Evolutionary conservation across 1,140 invertebrate genomes (phyloP).

Genomic region (Aphelinus certus): DNA sequence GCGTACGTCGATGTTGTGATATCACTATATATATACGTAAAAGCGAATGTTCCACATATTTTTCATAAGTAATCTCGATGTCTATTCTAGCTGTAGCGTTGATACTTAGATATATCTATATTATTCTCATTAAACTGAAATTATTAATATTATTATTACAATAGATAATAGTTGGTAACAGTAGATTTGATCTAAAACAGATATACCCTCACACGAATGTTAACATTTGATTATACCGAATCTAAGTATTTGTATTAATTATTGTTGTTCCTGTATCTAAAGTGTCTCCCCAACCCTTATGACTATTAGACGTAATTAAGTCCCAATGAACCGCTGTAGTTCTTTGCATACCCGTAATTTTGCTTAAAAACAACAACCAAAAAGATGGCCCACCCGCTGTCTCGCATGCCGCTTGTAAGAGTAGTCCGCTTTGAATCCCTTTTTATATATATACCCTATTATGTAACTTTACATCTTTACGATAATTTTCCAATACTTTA

Average conservation of each 20-base stretch:
- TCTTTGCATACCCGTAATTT: constrained; percentile 12
- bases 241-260: constrained; percentile 24
- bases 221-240: constrained; percentile 20
- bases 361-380: constrained; percentile 13
- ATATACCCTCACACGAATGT: not conserved
- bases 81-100: constrained; percentile 17
- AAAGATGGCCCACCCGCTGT: not conserved
- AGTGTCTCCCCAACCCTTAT: constrained; percentile 8
- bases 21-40: not conserved
- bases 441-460: not conserved
- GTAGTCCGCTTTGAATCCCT: constrained; percentile 29
- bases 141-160: not conserved
- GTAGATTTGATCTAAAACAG: constrained; percentile 12
- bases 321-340: constrained; percentile 8
- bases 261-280: constrained; percentile 10
- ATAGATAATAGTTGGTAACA: not conserved
- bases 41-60: constrained; percentile 28
- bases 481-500: constrained; percentile 12
- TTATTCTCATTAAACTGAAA: not conserved
- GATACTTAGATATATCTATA: constrained; percentile 6
- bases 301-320: not conserved
- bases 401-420: constrained; percentile 31
- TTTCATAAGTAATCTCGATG: constrained; percentile 14
- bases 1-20: constrained; percentile 29
- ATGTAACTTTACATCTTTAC: too few relatives aligned